Base-by-base conservation (phyloP, 2,797 vertebrate genomes). In the Notoglanidium macrostoma region DNA sequence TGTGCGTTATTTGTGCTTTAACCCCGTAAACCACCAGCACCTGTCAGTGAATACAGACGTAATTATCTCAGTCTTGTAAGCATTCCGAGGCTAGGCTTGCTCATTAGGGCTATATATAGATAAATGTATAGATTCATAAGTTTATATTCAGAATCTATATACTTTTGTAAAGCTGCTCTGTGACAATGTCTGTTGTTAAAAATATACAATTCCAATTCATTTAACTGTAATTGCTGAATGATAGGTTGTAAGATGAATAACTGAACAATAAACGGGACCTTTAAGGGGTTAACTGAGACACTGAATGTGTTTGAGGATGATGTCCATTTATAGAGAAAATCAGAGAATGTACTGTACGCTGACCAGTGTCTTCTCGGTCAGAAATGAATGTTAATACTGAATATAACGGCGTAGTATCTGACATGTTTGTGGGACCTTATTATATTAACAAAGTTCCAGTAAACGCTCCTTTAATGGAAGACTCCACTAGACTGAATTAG, bases 251-350 rank as follows among this genome's bases (percentile, higher is more conserved):
- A 32, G 15, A 29, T 51, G 15, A 21, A 51, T 65, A 51, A 2
- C 59, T 67, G 12, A 67, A 32, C 10, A 23, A 51, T 51, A 51
- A 21, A 17, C 2, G 7, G 63, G 46, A 19, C 1, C 40, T 29
- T 32, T 67, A 6, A 32, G 9, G 61, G 63, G 44, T 88, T 51
- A 77, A 29, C 54, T 68, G 55, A 81, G 10, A 85, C 29, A 67
- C 12, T 85, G 73, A 67, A 63, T 17, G 84, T 51, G 73, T 76
- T 81, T 88, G 57, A 85, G 85, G 26, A 84, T 44, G 59, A 76
- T 84, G 59, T 84, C 74, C 59, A 86, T 86, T 86, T 68, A 79
- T 61, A 86, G 80, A 83, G 8, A 67, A 67, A 83, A 83, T 83
- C 61, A 76, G 17, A 23, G 32, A 59, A 29, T 55, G 61, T 76